phyloP scores from a whole-genome alignment of 2,888 invertebrate genomes.

The Rhingia campestris region DNA sequence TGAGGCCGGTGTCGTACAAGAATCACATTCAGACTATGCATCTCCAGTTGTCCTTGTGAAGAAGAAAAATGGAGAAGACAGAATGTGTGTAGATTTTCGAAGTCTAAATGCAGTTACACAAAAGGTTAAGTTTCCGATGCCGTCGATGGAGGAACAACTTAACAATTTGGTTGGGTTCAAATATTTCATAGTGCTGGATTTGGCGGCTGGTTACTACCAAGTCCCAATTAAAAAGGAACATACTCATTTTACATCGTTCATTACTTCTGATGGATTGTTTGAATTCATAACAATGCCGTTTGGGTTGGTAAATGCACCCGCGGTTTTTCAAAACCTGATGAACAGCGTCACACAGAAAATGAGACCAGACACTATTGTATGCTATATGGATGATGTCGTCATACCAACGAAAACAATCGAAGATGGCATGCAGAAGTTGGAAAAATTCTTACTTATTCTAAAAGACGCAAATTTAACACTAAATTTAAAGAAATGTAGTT shows the following conservation, averaged over 20 bases:
- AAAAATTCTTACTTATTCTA: conserved; percentile 1
- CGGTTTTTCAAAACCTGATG: conserved; percentile 16
- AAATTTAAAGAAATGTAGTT: background rate
- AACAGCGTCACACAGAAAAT: conserved; percentile 6
- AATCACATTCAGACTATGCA: conserved; percentile 27
- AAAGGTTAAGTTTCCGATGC: conserved; percentile 19
- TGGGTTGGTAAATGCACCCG: background rate
- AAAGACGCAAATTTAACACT: background rate
- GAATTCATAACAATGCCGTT: conserved; percentile 13
- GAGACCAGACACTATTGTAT: background rate
- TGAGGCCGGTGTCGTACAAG: background rate
- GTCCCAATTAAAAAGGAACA: conserved; percentile 35
- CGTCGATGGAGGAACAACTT: conserved; percentile 29
- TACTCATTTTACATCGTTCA: conserved; percentile 7
- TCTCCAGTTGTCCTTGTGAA: conserved; percentile 27
- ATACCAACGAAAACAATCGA: conserved; percentile 4
- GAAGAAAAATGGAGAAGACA: conserved; percentile 32
- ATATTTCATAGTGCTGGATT: conserved; percentile 12
- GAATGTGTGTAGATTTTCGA: conserved; percentile 5
- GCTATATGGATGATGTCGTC: conserved; percentile 27
- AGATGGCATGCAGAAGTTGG: conserved; percentile 6
- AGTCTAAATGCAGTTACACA: no score
- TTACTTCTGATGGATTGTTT: conserved; percentile 3
- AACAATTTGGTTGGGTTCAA: conserved; percentile 21
- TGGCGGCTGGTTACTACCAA: conserved; percentile 36